These are phyloP conservation scores for Mormyrus hasselquistii DNA, from an alignment of 2,797 vertebrate species.

Conservation along the genomic window DNA sequence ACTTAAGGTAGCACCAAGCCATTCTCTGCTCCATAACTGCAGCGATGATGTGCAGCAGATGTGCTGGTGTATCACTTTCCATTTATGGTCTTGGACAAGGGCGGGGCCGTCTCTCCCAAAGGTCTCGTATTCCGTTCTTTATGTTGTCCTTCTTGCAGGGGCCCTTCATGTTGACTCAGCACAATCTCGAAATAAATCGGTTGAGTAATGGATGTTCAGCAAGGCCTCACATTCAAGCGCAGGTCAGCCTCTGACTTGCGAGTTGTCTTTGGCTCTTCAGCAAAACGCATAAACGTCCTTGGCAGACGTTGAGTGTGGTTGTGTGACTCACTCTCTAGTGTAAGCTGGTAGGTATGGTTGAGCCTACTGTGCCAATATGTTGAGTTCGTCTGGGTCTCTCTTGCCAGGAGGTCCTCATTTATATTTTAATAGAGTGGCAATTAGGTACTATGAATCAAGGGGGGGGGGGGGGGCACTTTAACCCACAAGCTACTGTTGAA, in stretches of 20 bases:
- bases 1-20: not conserved
- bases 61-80: not conserved
- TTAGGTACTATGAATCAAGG: conserved; percentile 44
- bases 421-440: conserved; percentile 43
- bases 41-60: conserved; percentile 1
- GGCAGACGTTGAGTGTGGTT: conserved; percentile 39
- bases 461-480: conserved; percentile 36
- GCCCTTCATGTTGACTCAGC: not conserved
- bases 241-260: conserved; percentile 33
- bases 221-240: conserved; percentile 29
- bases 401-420: conserved; percentile 39
- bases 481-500: conserved; percentile 29
- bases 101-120: not conserved
- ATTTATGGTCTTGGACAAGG: not conserved
- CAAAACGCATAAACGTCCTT: conserved; percentile 46
- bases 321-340: conserved; percentile 50
- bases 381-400: conserved; percentile 34
- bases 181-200: conserved; percentile 3
- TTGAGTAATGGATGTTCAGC: conserved; percentile 16
- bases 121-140: not conserved
- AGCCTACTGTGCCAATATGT: conserved; percentile 41
- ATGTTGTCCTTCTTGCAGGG: not conserved
- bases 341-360: conserved; percentile 44
- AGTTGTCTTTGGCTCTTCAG: conserved; percentile 46
- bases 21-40: not conserved